These are phyloP conservation scores for Eupithecia insigniata DNA, from an alignment of 2,888 invertebrate genomes.

Conservation along the genomic window DNA sequence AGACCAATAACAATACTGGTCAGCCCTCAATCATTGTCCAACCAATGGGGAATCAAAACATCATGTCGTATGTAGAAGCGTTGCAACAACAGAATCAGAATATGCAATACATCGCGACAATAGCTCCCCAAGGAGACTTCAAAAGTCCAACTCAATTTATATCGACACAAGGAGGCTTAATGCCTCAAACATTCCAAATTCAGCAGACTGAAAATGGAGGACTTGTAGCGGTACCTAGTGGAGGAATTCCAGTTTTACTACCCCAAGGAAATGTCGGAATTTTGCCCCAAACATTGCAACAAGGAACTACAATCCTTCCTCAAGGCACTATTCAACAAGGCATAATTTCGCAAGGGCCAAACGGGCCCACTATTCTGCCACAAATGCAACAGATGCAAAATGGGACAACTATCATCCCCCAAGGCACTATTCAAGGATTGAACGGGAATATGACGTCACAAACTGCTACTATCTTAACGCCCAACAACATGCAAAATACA, in stretches of 20 bases:
- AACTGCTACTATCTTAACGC: slow-evolving; percentile 68
- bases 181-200: slow-evolving; percentile 85
- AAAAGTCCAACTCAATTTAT: slow-evolving; percentile 84
- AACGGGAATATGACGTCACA: slow-evolving; percentile 72
- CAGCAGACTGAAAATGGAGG: slow-evolving; percentile 86
- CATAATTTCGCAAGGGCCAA: slow-evolving; percentile 79
- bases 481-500: slow-evolving; percentile 73
- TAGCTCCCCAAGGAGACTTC: slow-evolving; percentile 85
- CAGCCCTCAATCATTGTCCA: slow-evolving; percentile 88
- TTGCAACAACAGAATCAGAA: slow-evolving; percentile 88
- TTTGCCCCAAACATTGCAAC: slow-evolving; percentile 79
- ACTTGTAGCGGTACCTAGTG: slow-evolving; percentile 84
- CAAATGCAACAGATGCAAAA: slow-evolving; percentile 85
- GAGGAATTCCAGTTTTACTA: slow-evolving; percentile 82
- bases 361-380: slow-evolving; percentile 85
- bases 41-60: slow-evolving; percentile 85
- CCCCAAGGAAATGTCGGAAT: slow-evolving; percentile 83
- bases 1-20: slow-evolving; percentile 81
- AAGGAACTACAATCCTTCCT: slow-evolving; percentile 84
- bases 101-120: slow-evolving; percentile 90
- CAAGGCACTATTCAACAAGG: slow-evolving; percentile 84
- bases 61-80: slow-evolving; percentile 88
- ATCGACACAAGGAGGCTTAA: slow-evolving; percentile 76
- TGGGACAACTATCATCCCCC: slow-evolving; percentile 86
- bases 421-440: slow-evolving; percentile 80